phyloP scores from a whole-genome alignment of 2,797 vertebrate genomes.

The Fundulus diaphanus region DNA sequence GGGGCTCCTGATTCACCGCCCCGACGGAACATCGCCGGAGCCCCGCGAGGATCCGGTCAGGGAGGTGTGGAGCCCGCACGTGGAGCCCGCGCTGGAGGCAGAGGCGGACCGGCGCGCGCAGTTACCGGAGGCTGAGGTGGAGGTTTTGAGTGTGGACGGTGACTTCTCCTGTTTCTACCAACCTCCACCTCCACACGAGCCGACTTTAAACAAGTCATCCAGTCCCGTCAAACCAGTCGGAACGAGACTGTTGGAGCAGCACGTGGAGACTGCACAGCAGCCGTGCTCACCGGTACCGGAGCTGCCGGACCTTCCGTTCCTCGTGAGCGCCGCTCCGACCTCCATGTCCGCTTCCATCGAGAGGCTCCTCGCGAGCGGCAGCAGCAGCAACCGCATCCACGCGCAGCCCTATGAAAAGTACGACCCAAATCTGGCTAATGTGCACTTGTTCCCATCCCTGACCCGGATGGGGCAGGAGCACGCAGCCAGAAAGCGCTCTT shows the following conservation, averaged over 20 bases:
- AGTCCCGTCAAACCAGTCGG: constrained; percentile 82
- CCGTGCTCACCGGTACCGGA: constrained; percentile 79
- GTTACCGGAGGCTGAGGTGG: constrained; percentile 70
- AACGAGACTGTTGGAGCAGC: constrained; percentile 57
- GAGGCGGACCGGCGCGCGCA: constrained; percentile 71
- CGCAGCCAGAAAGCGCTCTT: constrained; percentile 78
- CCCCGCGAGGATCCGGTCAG: constrained; percentile 50
- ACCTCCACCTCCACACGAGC: constrained; percentile 47
- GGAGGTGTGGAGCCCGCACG: constrained; percentile 68
- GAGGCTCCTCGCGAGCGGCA: constrained; percentile 75
- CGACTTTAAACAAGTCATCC: constrained; percentile 45
- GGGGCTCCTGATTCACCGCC: constrained; percentile 1
- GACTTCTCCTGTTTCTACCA: constrained; percentile 60
- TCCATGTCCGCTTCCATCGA: constrained; percentile 73
- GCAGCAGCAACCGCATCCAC: constrained; percentile 59
- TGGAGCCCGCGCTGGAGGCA: constrained; percentile 73
- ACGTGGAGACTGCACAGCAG: constrained; percentile 43
- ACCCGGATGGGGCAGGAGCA: constrained; percentile 55
- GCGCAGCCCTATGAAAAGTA: constrained; percentile 74
- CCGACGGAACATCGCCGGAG: constrained; percentile 29
- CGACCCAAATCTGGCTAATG: constrained; percentile 52
- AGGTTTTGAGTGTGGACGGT: constrained; percentile 50
- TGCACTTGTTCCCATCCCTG: constrained; percentile 74
- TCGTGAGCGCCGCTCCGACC: constrained; percentile 70
- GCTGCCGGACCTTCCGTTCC: constrained; percentile 78